These are phyloP conservation scores for Phainopepla nitens DNA, from an alignment of 2,113 vertebrate species.

Conservation along the genomic window DNA sequence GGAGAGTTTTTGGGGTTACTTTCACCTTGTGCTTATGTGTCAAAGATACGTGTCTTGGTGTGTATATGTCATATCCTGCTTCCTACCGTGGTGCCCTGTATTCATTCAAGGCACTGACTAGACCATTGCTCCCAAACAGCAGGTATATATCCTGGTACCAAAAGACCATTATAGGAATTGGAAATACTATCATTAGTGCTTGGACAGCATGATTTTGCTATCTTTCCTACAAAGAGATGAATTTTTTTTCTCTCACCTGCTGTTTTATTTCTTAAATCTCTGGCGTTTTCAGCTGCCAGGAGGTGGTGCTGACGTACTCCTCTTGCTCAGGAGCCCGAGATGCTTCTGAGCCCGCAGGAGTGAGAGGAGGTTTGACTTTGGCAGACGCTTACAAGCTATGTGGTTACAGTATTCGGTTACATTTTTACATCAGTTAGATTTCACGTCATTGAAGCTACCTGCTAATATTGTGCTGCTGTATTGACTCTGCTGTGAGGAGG, in stretches of 20 bases:
- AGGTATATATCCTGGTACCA: neutral
- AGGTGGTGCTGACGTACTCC: constrained; percentile 54
- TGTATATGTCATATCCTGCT: neutral
- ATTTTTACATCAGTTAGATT: neutral
- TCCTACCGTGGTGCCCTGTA: neutral
- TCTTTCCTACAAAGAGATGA: neutral
- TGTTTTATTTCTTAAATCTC: neutral
- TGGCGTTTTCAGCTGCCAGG: neutral
- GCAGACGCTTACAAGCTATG: neutral
- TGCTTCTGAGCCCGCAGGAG: neutral
- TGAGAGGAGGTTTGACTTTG: neutral
- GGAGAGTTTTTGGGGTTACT: neutral
- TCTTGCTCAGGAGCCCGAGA: neutral
- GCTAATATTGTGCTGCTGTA: neutral
- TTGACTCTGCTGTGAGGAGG: neutral
- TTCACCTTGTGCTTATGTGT: neutral
- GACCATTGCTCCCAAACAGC: neutral
- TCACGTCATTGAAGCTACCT: neutral
- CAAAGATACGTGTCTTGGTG: neutral
- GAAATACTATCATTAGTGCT: neutral
- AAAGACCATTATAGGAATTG: neutral
- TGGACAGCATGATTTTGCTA: neutral
- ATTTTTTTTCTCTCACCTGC: neutral
- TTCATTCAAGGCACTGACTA: neutral
- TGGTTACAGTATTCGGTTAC: neutral